Conservation (phyloP, 2,113 vertebrate genomes). For the Microcebus murinus region DNA sequence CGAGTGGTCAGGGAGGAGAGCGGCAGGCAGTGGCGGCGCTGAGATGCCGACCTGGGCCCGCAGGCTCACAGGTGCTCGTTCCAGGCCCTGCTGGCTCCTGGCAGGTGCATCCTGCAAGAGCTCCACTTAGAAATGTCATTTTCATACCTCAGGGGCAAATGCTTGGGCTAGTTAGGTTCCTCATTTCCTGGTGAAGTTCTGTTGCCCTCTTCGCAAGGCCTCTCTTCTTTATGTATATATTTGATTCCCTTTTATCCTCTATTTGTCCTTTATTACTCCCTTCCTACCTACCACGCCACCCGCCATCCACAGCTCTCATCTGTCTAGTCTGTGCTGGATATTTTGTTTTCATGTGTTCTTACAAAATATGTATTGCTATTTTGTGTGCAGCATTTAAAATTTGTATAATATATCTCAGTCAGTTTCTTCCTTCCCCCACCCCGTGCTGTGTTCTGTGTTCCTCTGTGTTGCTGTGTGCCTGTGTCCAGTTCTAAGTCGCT, state of each 20-base stretch:
- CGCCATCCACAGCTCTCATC: background rate
- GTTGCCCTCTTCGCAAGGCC: background rate
- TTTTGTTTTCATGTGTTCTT: background rate
- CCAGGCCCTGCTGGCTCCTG: background rate
- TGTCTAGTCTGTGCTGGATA: background rate
- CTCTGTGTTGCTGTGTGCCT: rapidly evolving
- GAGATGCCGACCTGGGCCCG: background rate
- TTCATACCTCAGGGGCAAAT: background rate
- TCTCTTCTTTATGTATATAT: background rate
- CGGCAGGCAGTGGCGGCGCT: rapidly evolving
- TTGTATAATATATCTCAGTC: background rate
- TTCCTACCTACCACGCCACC: background rate
- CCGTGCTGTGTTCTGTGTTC: background rate
- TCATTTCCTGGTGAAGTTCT: background rate
- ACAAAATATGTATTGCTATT: background rate
- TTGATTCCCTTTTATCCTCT: background rate
- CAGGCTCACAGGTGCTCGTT: background rate
- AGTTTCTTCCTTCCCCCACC: background rate
- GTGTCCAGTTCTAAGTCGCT: background rate
- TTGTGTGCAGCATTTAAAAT: background rate
- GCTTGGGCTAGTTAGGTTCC: background rate
- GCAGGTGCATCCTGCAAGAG: rapidly evolving
- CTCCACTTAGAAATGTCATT: background rate
- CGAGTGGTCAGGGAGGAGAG: background rate
- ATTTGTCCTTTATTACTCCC: background rate